Conservation (phyloP, 2,888 invertebrate species). For the Euzophera pinguis region DNA sequence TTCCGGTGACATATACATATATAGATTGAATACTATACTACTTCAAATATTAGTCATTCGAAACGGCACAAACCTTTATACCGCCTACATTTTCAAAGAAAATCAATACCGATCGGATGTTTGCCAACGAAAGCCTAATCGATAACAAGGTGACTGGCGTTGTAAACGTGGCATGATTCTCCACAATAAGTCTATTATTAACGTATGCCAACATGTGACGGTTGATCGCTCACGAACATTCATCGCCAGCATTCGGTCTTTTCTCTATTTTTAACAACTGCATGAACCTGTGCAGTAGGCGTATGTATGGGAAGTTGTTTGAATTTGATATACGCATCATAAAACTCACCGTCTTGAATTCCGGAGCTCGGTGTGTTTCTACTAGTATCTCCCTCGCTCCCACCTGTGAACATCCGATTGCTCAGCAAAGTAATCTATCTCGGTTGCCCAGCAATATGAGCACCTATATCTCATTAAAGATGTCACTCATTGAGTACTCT, state of each 20-base stretch:
- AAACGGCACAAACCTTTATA: neutral
- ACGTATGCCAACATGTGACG: slow-evolving; percentile 59
- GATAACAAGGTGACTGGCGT: slow-evolving; percentile 60
- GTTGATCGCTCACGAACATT: slow-evolving; percentile 42
- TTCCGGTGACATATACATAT: too few relatives aligned
- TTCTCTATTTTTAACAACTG: neutral
- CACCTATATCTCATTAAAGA: too few relatives aligned
- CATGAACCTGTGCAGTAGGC: neutral
- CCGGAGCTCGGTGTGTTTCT: slow-evolving; percentile 70
- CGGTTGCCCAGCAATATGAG: too few relatives aligned
- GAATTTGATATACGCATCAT: slow-evolving; percentile 28
- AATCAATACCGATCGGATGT: slow-evolving; percentile 26
- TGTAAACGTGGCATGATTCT: slow-evolving; percentile 49
- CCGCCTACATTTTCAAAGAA: slow-evolving; percentile 17
- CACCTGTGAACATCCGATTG: slow-evolving; percentile 76
- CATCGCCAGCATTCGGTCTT: slow-evolving; percentile 10
- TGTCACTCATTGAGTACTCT: too few relatives aligned
- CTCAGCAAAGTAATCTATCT: slow-evolving; percentile 52
- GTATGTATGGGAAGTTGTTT: neutral
- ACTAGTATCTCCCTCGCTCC: slow-evolving; percentile 73
- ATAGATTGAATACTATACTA: too few relatives aligned
- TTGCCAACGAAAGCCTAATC: slow-evolving; percentile 44
- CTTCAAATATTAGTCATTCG: neutral
- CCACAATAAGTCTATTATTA: slow-evolving; percentile 57
- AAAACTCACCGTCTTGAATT: slow-evolving; percentile 70